Evolutionary conservation across 1,140 invertebrate species (phyloP).

Genomic region (Orius laevigatus): DNA sequence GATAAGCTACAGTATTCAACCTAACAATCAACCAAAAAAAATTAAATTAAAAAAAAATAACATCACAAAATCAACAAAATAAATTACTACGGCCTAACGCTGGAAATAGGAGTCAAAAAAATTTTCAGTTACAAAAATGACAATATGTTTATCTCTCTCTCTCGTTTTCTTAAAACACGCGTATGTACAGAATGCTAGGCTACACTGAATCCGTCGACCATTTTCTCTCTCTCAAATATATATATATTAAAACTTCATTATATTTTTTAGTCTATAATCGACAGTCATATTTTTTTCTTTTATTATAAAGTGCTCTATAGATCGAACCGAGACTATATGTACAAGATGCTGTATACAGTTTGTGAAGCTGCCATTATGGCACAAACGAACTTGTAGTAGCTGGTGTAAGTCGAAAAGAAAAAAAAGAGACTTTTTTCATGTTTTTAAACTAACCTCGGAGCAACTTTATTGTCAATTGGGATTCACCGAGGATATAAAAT

Average conservation of each 20-base stretch:
- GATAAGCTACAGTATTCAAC: constrained; percentile 9
- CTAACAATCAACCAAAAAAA: constrained; percentile 3
- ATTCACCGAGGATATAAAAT: background rate
- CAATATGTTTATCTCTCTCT: background rate
- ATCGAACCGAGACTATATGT: constrained; percentile 12
- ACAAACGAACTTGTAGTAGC: constrained; percentile 7
- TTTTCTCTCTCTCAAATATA: constrained; percentile 10
- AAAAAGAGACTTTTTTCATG: background rate
- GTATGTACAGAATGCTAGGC: constrained; percentile 16
- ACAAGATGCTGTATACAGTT: constrained; percentile 15
- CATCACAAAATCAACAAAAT: constrained; percentile 14
- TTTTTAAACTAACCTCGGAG: background rate
- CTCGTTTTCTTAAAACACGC: constrained; percentile 7
- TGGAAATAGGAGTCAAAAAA: constrained; percentile 7
- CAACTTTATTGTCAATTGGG: too few relatives aligned
- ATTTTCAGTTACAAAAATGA: background rate
- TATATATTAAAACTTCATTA: constrained; percentile 4
- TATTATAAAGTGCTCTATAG: constrained; percentile 8
- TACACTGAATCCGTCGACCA: constrained; percentile 12
- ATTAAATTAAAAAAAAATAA: constrained; percentile 6
- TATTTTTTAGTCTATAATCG: constrained; percentile 13
- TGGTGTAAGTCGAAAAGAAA: constrained; percentile 9
- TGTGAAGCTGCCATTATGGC: constrained; percentile 12
- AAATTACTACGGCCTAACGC: constrained; percentile 17
- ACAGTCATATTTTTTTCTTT: constrained; percentile 9